A percentile compares a stretch with the other conserved stretches of the same genome.
Conservation (phyloP, 2,113 vertebrate species). For the Heterochromis multidens region DNA sequence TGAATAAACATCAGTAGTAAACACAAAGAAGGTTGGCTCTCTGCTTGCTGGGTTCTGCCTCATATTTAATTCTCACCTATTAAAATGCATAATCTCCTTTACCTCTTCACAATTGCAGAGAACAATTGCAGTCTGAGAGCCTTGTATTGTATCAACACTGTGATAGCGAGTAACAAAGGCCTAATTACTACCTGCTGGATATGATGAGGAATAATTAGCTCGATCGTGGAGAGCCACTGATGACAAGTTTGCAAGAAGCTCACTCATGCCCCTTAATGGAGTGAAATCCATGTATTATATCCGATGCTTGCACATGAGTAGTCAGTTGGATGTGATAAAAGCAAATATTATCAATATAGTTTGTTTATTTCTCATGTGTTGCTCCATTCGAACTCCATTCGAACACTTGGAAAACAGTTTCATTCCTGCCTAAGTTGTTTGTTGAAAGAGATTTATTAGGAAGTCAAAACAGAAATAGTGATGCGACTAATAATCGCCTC, state of each 20-base stretch:
- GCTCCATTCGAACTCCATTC: background rate
- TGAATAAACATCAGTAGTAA: slow-evolving; percentile 59
- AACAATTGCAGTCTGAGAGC: slow-evolving; percentile 71
- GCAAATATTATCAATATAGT: background rate
- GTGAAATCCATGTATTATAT: slow-evolving; percentile 34
- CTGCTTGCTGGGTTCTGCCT: background rate
- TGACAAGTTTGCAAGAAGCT: slow-evolving; percentile 52
- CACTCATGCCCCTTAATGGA: slow-evolving; percentile 42
- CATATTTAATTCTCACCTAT: slow-evolving; percentile 57
- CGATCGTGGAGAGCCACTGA: slow-evolving; percentile 57
- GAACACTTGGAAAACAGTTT: background rate
- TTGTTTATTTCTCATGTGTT: slow-evolving; percentile 12
- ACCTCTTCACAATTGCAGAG: slow-evolving; percentile 34
- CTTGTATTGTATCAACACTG: slow-evolving; percentile 73
- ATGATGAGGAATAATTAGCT: slow-evolving; percentile 75
- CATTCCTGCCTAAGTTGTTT: background rate
- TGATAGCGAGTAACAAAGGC: slow-evolving; percentile 72
- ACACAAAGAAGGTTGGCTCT: slow-evolving; percentile 33
- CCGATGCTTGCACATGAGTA: slow-evolving; percentile 5
- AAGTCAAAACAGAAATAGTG: background rate
- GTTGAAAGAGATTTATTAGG: background rate
- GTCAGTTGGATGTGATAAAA: slow-evolving; percentile 22
- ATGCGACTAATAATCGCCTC: background rate
- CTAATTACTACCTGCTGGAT: slow-evolving; percentile 79
- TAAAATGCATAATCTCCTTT: slow-evolving; percentile 68